These are phyloP conservation scores for Conistra vaccinii DNA, from an alignment of 2,888 invertebrate genomes.

Conservation along the genomic window DNA sequence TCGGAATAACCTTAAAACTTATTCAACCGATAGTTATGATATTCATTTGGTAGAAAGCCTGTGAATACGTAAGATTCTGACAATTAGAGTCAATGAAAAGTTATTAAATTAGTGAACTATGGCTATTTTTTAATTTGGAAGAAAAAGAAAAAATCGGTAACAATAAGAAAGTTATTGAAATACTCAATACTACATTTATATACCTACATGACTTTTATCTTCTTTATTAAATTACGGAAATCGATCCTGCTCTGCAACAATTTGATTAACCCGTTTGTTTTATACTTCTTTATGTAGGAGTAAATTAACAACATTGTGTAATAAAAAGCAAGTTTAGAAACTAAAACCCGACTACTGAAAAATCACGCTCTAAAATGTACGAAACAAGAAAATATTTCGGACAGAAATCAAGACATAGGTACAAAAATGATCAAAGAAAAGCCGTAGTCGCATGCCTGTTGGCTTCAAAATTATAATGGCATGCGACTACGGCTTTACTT, in stretches of 20 bases:
- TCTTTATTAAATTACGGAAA: neutral
- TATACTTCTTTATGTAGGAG: neutral
- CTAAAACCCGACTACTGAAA: too few relatives aligned
- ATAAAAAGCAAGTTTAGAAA: too few relatives aligned
- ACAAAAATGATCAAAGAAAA: too few relatives aligned
- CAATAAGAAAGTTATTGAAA: neutral
- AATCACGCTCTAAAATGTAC: too few relatives aligned
- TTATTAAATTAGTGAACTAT: conserved; percentile 11
- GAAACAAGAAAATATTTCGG: too few relatives aligned
- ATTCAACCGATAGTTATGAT: conserved; percentile 54
- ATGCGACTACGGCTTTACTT: too few relatives aligned
- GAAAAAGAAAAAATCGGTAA: neutral
- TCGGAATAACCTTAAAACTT: conserved; percentile 58
- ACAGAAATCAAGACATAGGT: too few relatives aligned
- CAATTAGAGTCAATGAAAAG: conserved; percentile 16
- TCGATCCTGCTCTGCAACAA: too few relatives aligned
- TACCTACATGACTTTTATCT: neutral
- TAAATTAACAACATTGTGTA: neutral
- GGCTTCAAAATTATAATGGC: too few relatives aligned
- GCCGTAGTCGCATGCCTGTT: too few relatives aligned
- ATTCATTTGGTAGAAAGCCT: conserved; percentile 54
- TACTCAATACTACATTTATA: neutral
- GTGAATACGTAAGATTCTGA: conserved; percentile 10
- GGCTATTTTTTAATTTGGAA: neutral
- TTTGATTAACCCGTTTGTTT: neutral